Base-by-base conservation (phyloP, 2,888 invertebrate species). In the Blomia tropicalis region DNA sequence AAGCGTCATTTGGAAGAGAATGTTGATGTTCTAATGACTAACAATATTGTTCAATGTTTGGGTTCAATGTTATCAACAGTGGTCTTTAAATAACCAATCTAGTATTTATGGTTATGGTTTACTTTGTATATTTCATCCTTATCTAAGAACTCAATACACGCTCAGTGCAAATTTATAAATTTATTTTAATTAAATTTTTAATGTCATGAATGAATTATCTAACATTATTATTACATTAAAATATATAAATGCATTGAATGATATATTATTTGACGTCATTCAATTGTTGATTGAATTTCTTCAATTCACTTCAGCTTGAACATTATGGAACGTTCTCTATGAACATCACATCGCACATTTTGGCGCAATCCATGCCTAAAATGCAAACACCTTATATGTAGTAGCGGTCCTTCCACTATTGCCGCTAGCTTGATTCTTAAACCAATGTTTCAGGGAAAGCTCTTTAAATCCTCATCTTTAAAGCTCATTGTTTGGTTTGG, bases 1-100 rank as follows among this genome's bases (percentile, higher is more conserved):
- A 99, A 99, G 77, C 82, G 98, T 69, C 98, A 99, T 82, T 80
- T 98, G 74, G 95, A 96, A 76, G 98, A 99, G 74, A 92, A 95
- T 77, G 95, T 95, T 23, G 92, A 93, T 75, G 83, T 87, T 65
- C 79, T 96, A 60, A 93, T 96, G 93, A 85, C 91, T 61, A 86
- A 88, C 69, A 96, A 96, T 76, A 95, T 96, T 75, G 91, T 93
- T 63, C 96, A 96, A 77, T 90, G 89, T 77, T 80, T 96, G 72
- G 95, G 95, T 69, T 90, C 95, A 36, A 91, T 92, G 91, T 80
- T 96, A 60, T 92, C 95, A 75, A 85, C 87, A 27, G 84, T 87
- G 71, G 85, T 87, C 62, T 90, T 90, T 77, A 87, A 88, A 79
- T 89, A 78, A 81, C n/a, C n/a, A n/a, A n/a, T n/a, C n/a, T n/a